Base-by-base conservation (phyloP, 1,140 invertebrate species). In the Oscheius sp. region DNA sequence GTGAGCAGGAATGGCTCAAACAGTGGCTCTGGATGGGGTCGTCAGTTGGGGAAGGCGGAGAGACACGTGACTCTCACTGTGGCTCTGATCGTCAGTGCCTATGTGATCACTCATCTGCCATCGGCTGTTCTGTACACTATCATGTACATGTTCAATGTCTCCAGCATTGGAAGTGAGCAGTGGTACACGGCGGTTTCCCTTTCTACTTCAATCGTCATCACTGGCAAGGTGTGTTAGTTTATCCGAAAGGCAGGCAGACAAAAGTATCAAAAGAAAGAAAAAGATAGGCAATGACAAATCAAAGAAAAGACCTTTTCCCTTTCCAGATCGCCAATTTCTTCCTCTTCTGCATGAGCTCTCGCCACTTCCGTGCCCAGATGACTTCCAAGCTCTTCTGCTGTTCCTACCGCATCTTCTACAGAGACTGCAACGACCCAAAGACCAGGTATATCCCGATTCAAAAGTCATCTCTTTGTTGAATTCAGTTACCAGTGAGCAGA, bases 21-120 rank as follows among this genome's bases (percentile, higher is more conserved):
- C 32, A 42, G 18, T 32, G 55, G 20, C 55, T 63, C 61, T 26
- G 61, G 61, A 26, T 63, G 61, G 61, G 20, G 15, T 7, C 31
- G 29, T 32, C 61, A 63, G 61, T n/a, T 63, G 31, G 15, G 61
- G 10, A 63, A 32, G 26, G 61, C 61, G 10, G 61, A 63, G 23
- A 26, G 61, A 13, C 61, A 63, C 61, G 61, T 63, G 10, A 63
- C 61, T 34, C 18, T 63, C 32, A 63, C 61, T 26, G 61, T 63
- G 61, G 61, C 36, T 10, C 28, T 32, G 18, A 63, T 63, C 36
- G 61, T 63, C 61, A n/a, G 28, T 26, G 61, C 29, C 10, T 63
- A n/a, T 34, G 61, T 63, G 10, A 10, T 63, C 26, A 63, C 61
- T 26, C 61, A 63, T 26, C 36, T 63, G 26, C 61, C 61, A 13